Base-by-base conservation (phyloP, 2,797 vertebrate species). In the Tolypeutes matacus region DNA sequence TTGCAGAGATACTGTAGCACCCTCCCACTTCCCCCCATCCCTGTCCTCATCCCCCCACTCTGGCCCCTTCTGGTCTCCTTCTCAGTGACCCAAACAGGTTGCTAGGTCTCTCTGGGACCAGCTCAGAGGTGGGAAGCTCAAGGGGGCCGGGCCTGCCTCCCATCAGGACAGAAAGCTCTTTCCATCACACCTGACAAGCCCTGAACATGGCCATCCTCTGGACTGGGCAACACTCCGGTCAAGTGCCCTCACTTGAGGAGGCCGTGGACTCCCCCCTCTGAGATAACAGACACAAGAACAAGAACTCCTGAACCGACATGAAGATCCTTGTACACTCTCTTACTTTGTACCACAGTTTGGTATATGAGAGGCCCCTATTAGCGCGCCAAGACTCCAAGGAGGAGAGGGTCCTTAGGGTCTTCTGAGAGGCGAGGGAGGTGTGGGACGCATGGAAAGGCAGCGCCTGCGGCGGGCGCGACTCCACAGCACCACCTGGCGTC, bases 401-500 rank as follows among this genome's bases (percentile, higher is more conserved):
- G 17, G 8, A 56, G 76, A 29, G 34, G 21, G 49, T 51, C 31
- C 9, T 10, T 25, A 2, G 7, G 46, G 65, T 60, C 58, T 51
- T 4, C 6, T 3, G 34, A 9, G 11, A 17, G 13, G 34, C 34
- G 53, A 25, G 51, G 62, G 18, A 21, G 31, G 34, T 2, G 7
- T 9, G 39, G 31, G 60, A 5, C 3, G n/a, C 27, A 23, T 14
- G 1, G 23, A n/a, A 72, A 15, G 0, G 15, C 31, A 23, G 42
- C 14, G 7, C 36, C 51, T 2, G 64, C 31, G 31, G 75, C 36
- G 20, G 27, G 39, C 53, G 42, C 49, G 56, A 53, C 92, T 15
- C 49, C 85, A 95, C 73, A 96, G 97, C 93, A n/a, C 95, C 94
- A 25, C 84, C 97, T 97, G 86, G 67, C 51, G 95, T 67, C 72